phyloP scores from a whole-genome alignment of 2,113 vertebrate species.

The Danio rerio region GRCz12tu NC_133195.1:30275001-30275500 shows the following conservation, averaged over 20 bases:
- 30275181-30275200: background rate
- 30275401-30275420: background rate
- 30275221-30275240: background rate
- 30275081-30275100: too few relatives aligned
- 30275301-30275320: background rate
- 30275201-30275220: background rate
- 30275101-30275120: too few relatives aligned
- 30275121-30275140: too few relatives aligned
- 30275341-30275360: conserved; percentile 19
- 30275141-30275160: too few relatives aligned
- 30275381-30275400: background rate
- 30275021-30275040: too few relatives aligned
- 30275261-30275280: background rate
- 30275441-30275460: background rate
- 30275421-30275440: background rate
- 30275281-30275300: conserved; percentile 10
- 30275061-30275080: too few relatives aligned
- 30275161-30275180: too few relatives aligned
- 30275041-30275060: too few relatives aligned
- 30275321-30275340: conserved; percentile 20
- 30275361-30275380: conserved; percentile 3
- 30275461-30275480: background rate
- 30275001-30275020: too few relatives aligned
- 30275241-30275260: conserved; percentile 15
- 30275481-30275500: conserved; percentile 7